Conservation (phyloP, 2,113 vertebrate genomes). For the Petrocephalus zakoni region DNA sequence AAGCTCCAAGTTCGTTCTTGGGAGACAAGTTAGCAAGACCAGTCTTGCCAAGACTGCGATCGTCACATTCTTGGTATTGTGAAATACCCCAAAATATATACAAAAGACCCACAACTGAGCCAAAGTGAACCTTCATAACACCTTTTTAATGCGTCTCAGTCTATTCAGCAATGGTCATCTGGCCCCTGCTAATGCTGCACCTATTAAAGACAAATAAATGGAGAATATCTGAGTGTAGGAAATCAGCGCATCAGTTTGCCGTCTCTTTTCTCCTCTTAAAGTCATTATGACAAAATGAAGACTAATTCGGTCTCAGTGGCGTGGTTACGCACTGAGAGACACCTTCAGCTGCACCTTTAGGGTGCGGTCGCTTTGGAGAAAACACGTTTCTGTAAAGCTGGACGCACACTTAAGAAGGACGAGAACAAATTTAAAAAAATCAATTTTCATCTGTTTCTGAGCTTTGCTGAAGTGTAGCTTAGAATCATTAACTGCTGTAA, state of each 20-base stretch:
- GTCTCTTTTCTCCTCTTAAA: neutral
- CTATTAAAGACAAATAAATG: neutral
- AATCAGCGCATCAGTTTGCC: neutral
- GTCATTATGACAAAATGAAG: neutral
- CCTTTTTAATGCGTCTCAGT: neutral
- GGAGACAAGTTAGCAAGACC: neutral
- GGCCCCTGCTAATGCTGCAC: no score
- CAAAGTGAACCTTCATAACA: no score
- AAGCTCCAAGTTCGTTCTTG: neutral
- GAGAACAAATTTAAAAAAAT: neutral
- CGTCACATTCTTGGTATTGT: neutral
- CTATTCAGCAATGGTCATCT: neutral
- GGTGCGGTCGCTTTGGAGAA: neutral
- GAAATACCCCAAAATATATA: neutral
- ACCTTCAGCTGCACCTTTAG: neutral
- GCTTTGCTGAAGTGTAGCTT: neutral
- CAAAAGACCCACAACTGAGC: neutral
- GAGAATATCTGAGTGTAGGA: neutral
- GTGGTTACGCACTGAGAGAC: neutral
- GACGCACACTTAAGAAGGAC: neutral
- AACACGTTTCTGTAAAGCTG: neutral
- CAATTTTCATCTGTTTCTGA: slow-evolving; percentile 11
- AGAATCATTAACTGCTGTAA: neutral
- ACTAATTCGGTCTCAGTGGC: neutral
- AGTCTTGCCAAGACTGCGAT: neutral